Evolutionary conservation across 2,797 vertebrate genomes (phyloP), one percentile per base, ranked within the genome.

Genomic region (Protonibea diacanthus): DNA sequence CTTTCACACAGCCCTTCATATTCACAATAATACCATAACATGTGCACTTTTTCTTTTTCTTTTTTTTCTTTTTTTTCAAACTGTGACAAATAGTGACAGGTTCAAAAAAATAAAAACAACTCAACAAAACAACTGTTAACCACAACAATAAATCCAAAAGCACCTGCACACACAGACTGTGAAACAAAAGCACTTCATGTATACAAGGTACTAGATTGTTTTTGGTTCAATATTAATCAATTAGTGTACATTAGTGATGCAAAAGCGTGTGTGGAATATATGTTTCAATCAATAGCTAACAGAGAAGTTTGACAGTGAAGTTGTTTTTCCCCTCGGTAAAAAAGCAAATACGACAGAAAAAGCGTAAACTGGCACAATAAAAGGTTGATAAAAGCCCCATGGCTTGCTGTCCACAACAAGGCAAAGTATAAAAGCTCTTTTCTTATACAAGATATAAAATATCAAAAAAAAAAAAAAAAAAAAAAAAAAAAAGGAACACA

Each of bases 201-300:
- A 92, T 93, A 93, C 91, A 91, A 86, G 78, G 86, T 93, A 93
- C 85, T 83, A 84, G 93, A 93, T 94, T 92, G 82, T 90, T 95
- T 95, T 96, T 96, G 96, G 96, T 95, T 89, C 74, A 76, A 94
- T 90, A 90, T 70, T 88, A 90, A 93, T 95, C 94, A 94, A 93
- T 95, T 95, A 91, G 95, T 92, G 94, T 92, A 92, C 82, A 93
- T 95, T 86, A 94, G 92, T 93, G 92, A 94, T 91, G 93, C 79
- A 93, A 94, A 94, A 94, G 92, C 92, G 76, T 48, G 86, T 94
- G 93, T 73, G 51, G 85, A 93, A 86, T 92, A 94, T 90, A 94
- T 81, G 92, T 92, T 78, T 91, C 84, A 83, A 91, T 94, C 86
- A 87, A 82, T 85, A 92, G 86, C 71, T 86, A 94, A 94, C 86